Conservation (phyloP, 1,140 invertebrate species). For the Orchestia grillus region DNA sequence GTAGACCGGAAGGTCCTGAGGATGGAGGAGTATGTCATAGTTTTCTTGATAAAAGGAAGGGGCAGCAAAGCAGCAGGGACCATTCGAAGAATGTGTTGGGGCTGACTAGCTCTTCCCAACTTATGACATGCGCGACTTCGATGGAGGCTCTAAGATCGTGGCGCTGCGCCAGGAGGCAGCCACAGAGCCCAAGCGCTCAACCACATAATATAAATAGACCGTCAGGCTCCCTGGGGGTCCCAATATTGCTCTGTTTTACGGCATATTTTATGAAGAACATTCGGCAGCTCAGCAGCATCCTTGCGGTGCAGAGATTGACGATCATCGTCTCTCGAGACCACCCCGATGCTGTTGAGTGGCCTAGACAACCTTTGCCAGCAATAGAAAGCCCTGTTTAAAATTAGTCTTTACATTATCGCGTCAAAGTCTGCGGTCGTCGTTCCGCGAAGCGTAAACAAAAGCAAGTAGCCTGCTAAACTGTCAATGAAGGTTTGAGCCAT, state of each 20-base stretch:
- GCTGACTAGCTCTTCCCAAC: background rate
- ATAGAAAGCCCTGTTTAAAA: background rate
- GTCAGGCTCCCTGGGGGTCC: background rate
- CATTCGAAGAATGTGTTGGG: background rate
- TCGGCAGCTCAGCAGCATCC: background rate
- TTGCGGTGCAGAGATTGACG: background rate
- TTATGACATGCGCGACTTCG: background rate
- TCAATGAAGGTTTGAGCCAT: background rate
- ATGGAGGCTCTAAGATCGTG: background rate
- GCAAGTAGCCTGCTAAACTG: background rate
- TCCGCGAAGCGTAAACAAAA: background rate
- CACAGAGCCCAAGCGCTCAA: background rate
- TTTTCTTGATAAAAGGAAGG: background rate
- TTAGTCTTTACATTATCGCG: background rate
- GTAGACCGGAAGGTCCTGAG: background rate
- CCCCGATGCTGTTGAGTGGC: background rate
- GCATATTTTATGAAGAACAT: conserved; percentile 20
- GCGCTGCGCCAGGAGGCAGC: background rate
- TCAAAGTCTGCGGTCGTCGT: background rate
- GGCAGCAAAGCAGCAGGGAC: background rate
- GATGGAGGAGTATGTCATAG: background rate
- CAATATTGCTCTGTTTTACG: background rate
- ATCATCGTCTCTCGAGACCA: background rate
- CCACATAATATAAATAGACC: conserved; percentile 19
- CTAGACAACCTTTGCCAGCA: background rate